Conservation (phyloP, 2,797 vertebrate species). For the Ceryle rudis region DNA sequence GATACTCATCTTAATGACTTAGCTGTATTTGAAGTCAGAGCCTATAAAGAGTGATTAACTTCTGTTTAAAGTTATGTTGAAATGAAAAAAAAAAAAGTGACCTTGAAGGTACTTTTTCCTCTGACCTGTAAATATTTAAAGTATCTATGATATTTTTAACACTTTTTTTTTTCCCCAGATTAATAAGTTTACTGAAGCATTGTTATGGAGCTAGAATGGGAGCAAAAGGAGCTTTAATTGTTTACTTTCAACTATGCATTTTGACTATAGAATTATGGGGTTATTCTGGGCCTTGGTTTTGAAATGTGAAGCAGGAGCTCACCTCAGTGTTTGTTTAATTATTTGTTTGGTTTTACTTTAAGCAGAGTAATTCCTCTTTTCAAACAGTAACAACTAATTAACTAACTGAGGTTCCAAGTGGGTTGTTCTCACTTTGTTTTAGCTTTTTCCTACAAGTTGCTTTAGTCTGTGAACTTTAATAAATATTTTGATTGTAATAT, state of each 20-base stretch:
- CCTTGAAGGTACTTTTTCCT: rapidly evolving
- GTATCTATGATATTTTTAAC: background rate
- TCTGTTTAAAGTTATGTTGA: background rate
- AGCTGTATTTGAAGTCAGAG: background rate
- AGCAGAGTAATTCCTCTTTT: background rate
- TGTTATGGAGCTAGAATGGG: background rate
- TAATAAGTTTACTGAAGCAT: background rate
- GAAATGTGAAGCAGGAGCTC: background rate
- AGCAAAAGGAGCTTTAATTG: background rate
- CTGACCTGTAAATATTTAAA: background rate
- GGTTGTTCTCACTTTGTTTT: background rate
- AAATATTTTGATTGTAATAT: background rate
- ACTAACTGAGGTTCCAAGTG: background rate
- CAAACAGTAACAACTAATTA: background rate
- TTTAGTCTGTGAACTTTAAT: background rate
- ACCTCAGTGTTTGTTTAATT: background rate
- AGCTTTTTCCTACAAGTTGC: background rate
- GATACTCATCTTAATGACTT: background rate
- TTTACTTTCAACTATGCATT: background rate
- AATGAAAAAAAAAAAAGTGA: background rate
- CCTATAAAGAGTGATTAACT: background rate
- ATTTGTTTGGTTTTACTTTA: background rate
- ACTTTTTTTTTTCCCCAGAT: background rate
- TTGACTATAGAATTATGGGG: background rate
- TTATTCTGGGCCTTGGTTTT: background rate